A percentile compares a stretch with the other conserved stretches of the same genome.
phyloP scores from a whole-genome alignment of 2,113 vertebrate species.

The Lagopus leucura region DNA sequence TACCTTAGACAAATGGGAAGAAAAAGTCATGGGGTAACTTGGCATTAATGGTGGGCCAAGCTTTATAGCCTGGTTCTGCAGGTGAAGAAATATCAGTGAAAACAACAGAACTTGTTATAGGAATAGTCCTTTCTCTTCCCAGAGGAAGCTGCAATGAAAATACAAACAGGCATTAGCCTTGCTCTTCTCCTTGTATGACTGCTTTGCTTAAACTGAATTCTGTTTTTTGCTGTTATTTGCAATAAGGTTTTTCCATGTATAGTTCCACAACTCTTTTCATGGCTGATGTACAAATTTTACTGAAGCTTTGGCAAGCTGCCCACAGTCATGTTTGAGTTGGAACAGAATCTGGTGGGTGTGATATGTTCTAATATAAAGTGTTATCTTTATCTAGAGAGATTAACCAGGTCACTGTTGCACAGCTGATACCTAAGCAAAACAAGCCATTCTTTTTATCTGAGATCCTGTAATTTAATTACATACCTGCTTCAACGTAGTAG shows the following conservation, averaged over 20 bases:
- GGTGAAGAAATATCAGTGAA: slow-evolving; percentile 86
- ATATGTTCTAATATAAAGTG: neutral
- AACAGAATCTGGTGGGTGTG: neutral
- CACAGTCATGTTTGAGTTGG: neutral
- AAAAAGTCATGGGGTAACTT: slow-evolving; percentile 93
- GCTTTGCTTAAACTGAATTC: neutral
- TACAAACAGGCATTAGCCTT: neutral
- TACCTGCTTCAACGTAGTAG: slow-evolving; percentile 65
- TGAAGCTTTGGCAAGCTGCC: slow-evolving; percentile 12
- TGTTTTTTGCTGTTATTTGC: neutral
- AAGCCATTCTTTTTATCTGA: neutral
- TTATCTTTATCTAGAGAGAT: slow-evolving; percentile 19
- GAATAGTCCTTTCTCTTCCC: slow-evolving; percentile 64
- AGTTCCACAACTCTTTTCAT: neutral
- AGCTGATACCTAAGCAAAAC: neutral
- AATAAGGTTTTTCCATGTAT: neutral
- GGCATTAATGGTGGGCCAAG: slow-evolving; percentile 85
- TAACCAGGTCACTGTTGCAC: neutral
- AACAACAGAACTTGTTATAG: slow-evolving; percentile 80
- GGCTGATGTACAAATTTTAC: neutral
- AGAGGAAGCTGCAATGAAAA: slow-evolving; percentile 64
- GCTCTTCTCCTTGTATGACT: neutral
- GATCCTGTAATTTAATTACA: neutral
- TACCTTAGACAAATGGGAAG: slow-evolving; percentile 89
- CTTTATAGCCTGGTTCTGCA: slow-evolving; percentile 86